These are phyloP conservation scores for Notechis scutatus DNA, from an alignment of 2,113 vertebrate species.

Conservation along the genomic window DNA sequence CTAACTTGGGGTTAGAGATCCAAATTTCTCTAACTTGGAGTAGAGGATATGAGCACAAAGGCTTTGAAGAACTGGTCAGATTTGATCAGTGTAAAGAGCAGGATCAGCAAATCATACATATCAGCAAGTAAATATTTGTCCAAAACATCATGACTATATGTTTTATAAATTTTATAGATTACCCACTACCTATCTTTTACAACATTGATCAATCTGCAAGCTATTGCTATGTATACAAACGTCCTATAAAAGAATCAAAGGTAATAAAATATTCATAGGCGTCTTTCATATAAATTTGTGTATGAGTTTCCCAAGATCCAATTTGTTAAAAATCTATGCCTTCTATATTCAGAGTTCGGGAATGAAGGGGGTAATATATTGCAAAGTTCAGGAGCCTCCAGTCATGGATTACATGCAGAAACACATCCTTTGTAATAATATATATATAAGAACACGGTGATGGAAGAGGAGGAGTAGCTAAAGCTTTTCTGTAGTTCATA, in stretches of 20 bases:
- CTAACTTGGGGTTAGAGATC: neutral
- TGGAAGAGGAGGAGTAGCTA: neutral
- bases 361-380: neutral
- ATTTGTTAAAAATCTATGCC: neutral
- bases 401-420: neutral
- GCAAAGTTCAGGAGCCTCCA: neutral
- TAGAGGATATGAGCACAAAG: neutral
- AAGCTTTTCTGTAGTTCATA: neutral
- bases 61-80: neutral
- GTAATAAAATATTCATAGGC: neutral
- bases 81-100: neutral
- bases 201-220: neutral
- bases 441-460: neutral
- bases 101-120: neutral
- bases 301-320: neutral
- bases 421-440: neutral
- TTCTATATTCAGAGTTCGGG: neutral
- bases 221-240: neutral
- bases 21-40: neutral
- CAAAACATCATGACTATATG: neutral
- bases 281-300: neutral
- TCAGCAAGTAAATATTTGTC: neutral
- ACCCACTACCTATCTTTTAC: neutral
- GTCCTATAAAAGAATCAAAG: neutral
- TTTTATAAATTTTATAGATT: neutral